A percentile compares a stretch with the other conserved stretches of the same genome.
These are phyloP conservation scores for Acinonyx jubatus DNA, from an alignment of 2,113 vertebrate species.

Conservation along the genomic window DNA sequence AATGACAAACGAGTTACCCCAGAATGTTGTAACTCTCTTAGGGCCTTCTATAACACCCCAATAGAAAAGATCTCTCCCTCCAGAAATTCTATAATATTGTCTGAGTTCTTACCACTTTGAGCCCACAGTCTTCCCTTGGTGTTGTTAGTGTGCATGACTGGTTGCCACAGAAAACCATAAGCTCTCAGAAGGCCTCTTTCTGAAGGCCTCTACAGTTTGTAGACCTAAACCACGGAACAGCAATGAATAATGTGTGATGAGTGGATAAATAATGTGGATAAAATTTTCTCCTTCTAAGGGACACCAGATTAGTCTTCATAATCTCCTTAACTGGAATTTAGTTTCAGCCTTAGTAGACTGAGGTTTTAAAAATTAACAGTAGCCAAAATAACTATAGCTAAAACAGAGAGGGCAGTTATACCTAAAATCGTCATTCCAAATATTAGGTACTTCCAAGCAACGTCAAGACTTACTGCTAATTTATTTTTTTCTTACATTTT, in stretches of 20 bases:
- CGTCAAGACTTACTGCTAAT: not conserved
- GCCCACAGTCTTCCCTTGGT: not conserved
- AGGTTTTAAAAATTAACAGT: not conserved
- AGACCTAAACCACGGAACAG: not conserved
- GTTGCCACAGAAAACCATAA: not conserved
- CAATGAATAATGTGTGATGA: slow-evolving; percentile 21
- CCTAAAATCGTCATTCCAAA: not conserved
- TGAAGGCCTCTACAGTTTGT: not conserved
- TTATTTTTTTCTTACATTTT: slow-evolving; percentile 8
- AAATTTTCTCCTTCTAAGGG: not conserved
- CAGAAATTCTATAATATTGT: not conserved
- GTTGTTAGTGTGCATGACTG: not conserved
- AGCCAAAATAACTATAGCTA: not conserved
- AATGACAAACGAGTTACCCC: slow-evolving; percentile 2
- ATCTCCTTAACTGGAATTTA: not conserved
- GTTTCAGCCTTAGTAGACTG: not conserved
- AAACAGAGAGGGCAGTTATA: not conserved
- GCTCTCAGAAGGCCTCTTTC: slow-evolving; percentile 4
- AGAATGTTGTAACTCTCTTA: not conserved
- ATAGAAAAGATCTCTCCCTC: not conserved
- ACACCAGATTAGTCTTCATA: not conserved
- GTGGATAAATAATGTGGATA: slow-evolving; percentile 15
- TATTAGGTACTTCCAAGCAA: not conserved
- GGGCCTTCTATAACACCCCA: not conserved
- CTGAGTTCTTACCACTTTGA: not conserved